Evolutionary conservation across 92 coral and sea anemone genomes (phyloP), one percentile per base, ranked within the genome.

Genomic region (Palythoa caribaeorum): DNA sequence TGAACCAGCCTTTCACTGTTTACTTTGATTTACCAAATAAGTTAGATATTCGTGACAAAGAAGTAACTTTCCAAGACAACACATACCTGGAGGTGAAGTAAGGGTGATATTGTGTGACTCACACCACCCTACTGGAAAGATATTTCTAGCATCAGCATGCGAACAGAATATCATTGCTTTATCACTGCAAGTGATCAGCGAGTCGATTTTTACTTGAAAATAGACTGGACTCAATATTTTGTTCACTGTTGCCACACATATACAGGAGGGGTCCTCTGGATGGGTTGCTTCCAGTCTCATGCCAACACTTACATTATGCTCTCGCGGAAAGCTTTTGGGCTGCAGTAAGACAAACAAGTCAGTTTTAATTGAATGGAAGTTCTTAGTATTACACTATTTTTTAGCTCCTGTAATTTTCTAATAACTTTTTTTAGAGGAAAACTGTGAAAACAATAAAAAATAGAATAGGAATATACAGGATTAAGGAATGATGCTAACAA

Each of bases 91-190:
- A 4, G 98, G 98, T 47, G 98, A 94, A 10, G 94, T 93, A 38
- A 95, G 92, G 38, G 89, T 93, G 19, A 95, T 87, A 69, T 93
- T 93, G 84, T 95, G 90, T n/a, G 72, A 80, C 47, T 88, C 92
- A 83, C 98, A 95, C 98, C 98, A 95, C 81, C 96, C 96, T 15
- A 91, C 94, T 73, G 98, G 98, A 83, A 95, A 95, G 51, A 95
- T 93, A 68, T 93, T 95, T 93, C 88, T 91, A 6, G 98, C 93
- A 17, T 77, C 76, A 2, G 92, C 77, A 54, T 92, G 94, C 5
- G 86, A 20, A 68, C 98, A 95, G 94, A 95, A 95, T 83, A 95
- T 76, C 52, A 84, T 36, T 13, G 90, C 84, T 71, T 87, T 89
- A 47, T 80, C 78, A 3, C 79, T 77, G 17, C 87, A 78, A 19